Base-by-base conservation (phyloP, 2,888 invertebrate species). In the Thecophora atra region DNA sequence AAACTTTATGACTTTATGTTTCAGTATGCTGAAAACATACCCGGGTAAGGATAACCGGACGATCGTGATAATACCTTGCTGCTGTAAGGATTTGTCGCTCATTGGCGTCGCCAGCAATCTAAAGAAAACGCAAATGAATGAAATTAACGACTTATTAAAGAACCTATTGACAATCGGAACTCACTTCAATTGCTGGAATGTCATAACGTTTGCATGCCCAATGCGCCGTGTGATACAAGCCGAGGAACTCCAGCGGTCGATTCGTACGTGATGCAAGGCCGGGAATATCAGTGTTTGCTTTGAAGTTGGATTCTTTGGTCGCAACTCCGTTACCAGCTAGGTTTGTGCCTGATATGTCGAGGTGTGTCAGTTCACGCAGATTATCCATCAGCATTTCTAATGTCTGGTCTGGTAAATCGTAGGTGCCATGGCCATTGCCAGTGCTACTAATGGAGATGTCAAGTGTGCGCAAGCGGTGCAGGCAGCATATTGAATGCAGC, bases 271-370 rank as follows among this genome's bases (percentile, higher is more conserved):
- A 90, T 24, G 91, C 91, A 26, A 98, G 88, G 0, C 98, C 98
- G 6, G 95, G 95, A 80, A 99, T 97, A 84, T 97, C 90, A n/a
- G 90, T 81, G 63, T 84, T 84, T 60, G 76, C 72, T 74, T 78
- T 81, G 30, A 76, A 74, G 24, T 80, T 81, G 68, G 83, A 82
- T 71, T 88, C 87, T 73, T 88, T 87, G 75, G 88, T 87, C 82
- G 92, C 92, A 30, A 93, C 92, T 63, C 95, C 95, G 70, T 91
- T 91, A 17, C 97, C 96, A 54, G 97, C 96, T 76, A 99, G 88
- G 88, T 99, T 98, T 21, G 98, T 98, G 17, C 97, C 97, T 4
- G 98, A 97, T 82, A 99, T 96, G 87, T 99, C 98, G 79, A 99
- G 87, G 28, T 94, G 94, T 56, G 90, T 90, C 73, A 99, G 87